These are phyloP conservation scores for Diarsia brunnea DNA, from an alignment of 2,888 invertebrate genomes.

Conservation along the genomic window DNA sequence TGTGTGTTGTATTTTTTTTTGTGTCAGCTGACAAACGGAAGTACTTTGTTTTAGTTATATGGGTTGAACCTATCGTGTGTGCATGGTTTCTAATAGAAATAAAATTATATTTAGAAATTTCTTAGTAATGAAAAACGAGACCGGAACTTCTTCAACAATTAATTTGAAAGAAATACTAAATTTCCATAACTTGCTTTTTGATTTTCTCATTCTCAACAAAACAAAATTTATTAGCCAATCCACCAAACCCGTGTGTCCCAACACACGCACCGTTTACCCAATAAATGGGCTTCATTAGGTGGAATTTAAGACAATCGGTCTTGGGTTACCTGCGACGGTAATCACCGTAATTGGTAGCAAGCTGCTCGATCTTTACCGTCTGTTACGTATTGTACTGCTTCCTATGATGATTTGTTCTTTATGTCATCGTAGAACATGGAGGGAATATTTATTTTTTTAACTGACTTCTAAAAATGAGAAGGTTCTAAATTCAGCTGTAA, in stretches of 20 bases:
- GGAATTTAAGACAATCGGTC: slow-evolving; percentile 80
- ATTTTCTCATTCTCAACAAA: no score
- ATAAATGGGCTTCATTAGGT: slow-evolving; percentile 82
- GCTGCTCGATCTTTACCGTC: slow-evolving; percentile 47
- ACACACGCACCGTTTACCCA: slow-evolving; percentile 76
- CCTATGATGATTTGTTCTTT: neutral
- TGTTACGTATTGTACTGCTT: slow-evolving; percentile 14
- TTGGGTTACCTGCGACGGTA: slow-evolving; percentile 71
- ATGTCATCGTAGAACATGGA: neutral
- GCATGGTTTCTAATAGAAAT: neutral
- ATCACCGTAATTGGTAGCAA: slow-evolving; percentile 66
- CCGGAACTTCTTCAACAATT: no score
- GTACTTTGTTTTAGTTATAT: neutral
- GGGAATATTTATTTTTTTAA: no score
- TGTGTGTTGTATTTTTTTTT: no score
- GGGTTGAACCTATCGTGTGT: neutral
- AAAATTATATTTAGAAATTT: neutral
- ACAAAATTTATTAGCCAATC: neutral
- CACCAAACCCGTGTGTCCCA: slow-evolving; percentile 64
- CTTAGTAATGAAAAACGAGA: no score
- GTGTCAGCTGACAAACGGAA: neutral
- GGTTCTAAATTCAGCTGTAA: no score
- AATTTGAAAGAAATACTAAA: no score
- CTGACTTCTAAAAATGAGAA: no score
- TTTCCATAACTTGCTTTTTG: neutral